Evolutionary conservation across 2,113 vertebrate species (phyloP), one percentile per base, ranked within the genome.

Genomic region (Corydoras maculifer): DNA sequence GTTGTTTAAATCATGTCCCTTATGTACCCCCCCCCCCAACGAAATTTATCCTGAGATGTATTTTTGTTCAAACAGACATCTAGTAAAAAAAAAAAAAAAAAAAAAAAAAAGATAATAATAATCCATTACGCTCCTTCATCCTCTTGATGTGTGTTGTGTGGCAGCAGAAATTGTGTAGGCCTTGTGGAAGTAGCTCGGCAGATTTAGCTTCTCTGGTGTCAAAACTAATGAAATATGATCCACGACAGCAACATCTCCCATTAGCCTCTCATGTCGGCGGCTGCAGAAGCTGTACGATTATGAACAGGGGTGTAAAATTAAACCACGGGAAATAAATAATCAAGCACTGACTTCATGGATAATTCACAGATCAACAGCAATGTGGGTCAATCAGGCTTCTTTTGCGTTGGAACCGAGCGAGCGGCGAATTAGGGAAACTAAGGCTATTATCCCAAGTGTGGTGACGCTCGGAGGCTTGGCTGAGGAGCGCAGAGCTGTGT

Each of bases 361-460:
- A 78, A 82, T 75, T 84, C 58, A 72, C 77, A 78, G 75, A 73
- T 85, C 77, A 77, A 70, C 66, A 64, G 65, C 77, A 76, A 77
- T 82, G 78, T 77, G 75, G 83, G 80, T 81, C 77, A 79, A 30
- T 58, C 64, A 71, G 13, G 64, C 66, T 48, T 66, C 74, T 65
- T 81, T 77, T 14, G 62, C 18, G 57, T 81, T 85, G 75, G 76
- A 75, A 65, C 25, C 25, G 77, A 76, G 75, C 75, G 70, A 67
- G 69, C 18, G 73, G 69, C 29, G 66, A 84, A 86, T 79, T 77
- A 58, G 72, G 57, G 75, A 68, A 82, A 82, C 75, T 67, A 54
- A 82, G 81, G 78, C 77, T 83, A 82, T 86, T 85, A 82, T 78
- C 79, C 74, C 14, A 57, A 78, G 79, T 78, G 81, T 85, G 83